phyloP scores from a whole-genome alignment of 2,888 invertebrate genomes.

The Malthinus flaveolus region DNA sequence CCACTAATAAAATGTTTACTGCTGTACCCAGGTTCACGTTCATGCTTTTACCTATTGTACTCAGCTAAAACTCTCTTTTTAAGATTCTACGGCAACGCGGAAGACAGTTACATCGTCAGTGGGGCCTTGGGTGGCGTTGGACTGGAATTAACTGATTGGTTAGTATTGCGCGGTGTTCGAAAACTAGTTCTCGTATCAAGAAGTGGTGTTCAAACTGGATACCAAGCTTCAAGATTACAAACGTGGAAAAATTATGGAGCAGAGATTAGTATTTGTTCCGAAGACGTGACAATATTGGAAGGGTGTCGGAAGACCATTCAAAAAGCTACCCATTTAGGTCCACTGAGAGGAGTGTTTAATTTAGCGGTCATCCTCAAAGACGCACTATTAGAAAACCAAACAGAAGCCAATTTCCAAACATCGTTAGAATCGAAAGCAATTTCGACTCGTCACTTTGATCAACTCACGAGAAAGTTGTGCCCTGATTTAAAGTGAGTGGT shows the following conservation, averaged over 20 bases:
- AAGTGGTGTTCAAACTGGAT: conserved; percentile 77
- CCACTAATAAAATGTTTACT: conserved; percentile 35
- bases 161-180: conserved; percentile 79
- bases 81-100: conserved; percentile 60
- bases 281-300: conserved; percentile 69
- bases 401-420: conserved; percentile 65
- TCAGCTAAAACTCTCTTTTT: neutral
- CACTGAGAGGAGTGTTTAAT: conserved; percentile 86
- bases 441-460: conserved; percentile 80
- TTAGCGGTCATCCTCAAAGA: conserved; percentile 82
- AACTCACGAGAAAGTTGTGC: conserved; percentile 62
- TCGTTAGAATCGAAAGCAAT: conserved; percentile 78
- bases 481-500: conserved; percentile 53
- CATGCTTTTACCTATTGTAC: neutral
- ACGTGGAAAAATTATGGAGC: conserved; percentile 75
- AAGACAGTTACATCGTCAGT: conserved; percentile 64
- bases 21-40: conserved; percentile 33
- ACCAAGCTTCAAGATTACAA: conserved; percentile 74
- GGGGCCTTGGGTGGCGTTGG: conserved; percentile 93
- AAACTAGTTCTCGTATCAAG: conserved; percentile 81
- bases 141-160: conserved; percentile 84
- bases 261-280: conserved; percentile 67
- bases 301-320: conserved; percentile 74
- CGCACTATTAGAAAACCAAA: conserved; percentile 77
- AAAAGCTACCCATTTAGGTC: conserved; percentile 65